Conservation (phyloP, 1,140 invertebrate species). For the Acromyrmex heyeri region DNA sequence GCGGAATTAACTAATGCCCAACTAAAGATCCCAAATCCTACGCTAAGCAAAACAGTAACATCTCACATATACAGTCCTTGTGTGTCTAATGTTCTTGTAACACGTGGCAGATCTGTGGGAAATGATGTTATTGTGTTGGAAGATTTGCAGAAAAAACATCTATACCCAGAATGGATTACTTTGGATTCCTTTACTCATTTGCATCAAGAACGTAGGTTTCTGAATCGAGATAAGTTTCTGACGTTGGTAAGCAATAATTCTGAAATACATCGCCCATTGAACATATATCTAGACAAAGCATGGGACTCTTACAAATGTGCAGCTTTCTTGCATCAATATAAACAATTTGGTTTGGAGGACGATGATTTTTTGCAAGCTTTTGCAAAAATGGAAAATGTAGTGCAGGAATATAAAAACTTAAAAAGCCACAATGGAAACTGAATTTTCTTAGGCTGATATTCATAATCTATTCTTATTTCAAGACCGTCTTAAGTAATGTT, state of each 20-base stretch:
- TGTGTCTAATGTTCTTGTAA: constrained; percentile 84
- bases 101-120: constrained; percentile 77
- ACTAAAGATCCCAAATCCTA: constrained; percentile 69
- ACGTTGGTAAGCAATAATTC: constrained; percentile 86
- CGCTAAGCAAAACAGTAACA: constrained; percentile 40
- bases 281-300: constrained; percentile 84
- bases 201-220: constrained; percentile 82
- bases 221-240: constrained; percentile 85
- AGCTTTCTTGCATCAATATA: constrained; percentile 88
- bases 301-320: constrained; percentile 86
- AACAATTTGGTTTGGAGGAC: constrained; percentile 85
- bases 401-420: constrained; percentile 85
- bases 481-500: too few species aligned
- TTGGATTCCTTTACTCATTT: constrained; percentile 82
- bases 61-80: constrained; percentile 77
- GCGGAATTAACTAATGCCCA: constrained; percentile 73
- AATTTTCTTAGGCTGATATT: neutral
- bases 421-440: constrained; percentile 13
- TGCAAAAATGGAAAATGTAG: constrained; percentile 85
- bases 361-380: constrained; percentile 86
- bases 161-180: constrained; percentile 85
- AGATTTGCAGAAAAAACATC: constrained; percentile 77
- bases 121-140: constrained; percentile 73
- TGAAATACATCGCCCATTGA: constrained; percentile 79
- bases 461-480: too few species aligned